Conservation (phyloP, 2,888 invertebrate genomes). For the Volucella zonaria region DNA sequence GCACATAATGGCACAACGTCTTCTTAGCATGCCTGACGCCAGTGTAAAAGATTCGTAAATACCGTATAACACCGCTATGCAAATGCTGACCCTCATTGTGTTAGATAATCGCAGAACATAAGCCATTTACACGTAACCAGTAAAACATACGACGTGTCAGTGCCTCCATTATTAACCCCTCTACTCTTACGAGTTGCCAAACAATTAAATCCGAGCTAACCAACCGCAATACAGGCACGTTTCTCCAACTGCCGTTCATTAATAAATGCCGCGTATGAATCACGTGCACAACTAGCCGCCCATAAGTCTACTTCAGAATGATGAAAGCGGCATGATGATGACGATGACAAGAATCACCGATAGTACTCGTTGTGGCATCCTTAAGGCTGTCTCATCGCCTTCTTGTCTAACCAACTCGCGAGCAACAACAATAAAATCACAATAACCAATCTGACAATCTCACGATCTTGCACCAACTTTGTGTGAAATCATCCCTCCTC, state of each 20-base stretch:
- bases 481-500: neutral
- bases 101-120: too few species aligned
- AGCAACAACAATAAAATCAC: slow-evolving; percentile 54
- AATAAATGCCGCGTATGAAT: slow-evolving; percentile 63
- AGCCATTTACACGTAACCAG: neutral
- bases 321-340: slow-evolving; percentile 66
- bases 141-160: slow-evolving; percentile 57
- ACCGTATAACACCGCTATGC: too few species aligned
- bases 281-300: slow-evolving; percentile 54
- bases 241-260: neutral
- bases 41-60: too few species aligned
- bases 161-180: slow-evolving; percentile 44
- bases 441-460: slow-evolving; percentile 64
- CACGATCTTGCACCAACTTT: slow-evolving; percentile 40
- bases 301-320: slow-evolving; percentile 71
- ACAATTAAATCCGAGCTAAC: slow-evolving; percentile 46
- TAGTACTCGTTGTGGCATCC: slow-evolving; percentile 29
- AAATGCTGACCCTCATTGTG: too few species aligned
- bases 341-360: slow-evolving; percentile 62
- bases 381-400: slow-evolving; percentile 34
- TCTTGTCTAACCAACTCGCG: slow-evolving; percentile 21
- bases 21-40: too few species aligned
- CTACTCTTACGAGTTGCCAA: slow-evolving; percentile 37
- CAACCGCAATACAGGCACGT: slow-evolving; percentile 8
- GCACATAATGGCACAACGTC: too few species aligned